phyloP scores from a whole-genome alignment of 2,113 vertebrate species.

The Mohoua ochrocephala region DNA sequence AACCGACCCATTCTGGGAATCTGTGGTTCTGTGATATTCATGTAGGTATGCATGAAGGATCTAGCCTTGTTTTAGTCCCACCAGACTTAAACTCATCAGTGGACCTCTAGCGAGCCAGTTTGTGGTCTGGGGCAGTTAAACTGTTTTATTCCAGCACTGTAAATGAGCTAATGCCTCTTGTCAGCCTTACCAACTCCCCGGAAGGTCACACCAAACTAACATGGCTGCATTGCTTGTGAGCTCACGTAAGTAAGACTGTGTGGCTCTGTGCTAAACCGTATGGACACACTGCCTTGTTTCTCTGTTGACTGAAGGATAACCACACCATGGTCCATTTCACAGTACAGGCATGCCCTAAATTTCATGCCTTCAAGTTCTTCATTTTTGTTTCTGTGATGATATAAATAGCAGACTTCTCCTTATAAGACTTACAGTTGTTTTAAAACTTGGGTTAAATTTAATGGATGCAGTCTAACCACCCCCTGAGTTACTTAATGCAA shows the following conservation, averaged over 20 bases:
- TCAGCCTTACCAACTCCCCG: neutral
- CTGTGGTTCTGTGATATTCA: neutral
- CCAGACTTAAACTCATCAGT: neutral
- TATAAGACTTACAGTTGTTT: neutral
- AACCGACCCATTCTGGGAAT: neutral
- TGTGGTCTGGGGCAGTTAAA: neutral
- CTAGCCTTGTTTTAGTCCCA: neutral
- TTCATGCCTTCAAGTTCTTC: neutral
- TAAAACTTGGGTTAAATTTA: neutral
- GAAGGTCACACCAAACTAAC: neutral
- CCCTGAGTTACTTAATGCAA: neutral
- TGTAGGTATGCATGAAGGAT: neutral
- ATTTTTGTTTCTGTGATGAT: neutral
- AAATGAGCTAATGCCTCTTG: neutral
- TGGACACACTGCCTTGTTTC: neutral
- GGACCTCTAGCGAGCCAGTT: neutral
- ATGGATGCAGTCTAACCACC: neutral
- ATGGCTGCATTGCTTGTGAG: neutral
- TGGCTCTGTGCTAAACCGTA: neutral
- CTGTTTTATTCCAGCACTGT: neutral
- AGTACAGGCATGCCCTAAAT: neutral
- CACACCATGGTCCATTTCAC: neutral
- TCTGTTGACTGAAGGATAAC: neutral
- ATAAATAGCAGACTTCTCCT: neutral
- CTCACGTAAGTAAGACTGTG: neutral